Percentiles rank a stretch among this genome's conserved stretches.
These are phyloP conservation scores for Verasper variegatus DNA, from an alignment of 2,113 vertebrate genomes.

Conservation along the genomic window DNA sequence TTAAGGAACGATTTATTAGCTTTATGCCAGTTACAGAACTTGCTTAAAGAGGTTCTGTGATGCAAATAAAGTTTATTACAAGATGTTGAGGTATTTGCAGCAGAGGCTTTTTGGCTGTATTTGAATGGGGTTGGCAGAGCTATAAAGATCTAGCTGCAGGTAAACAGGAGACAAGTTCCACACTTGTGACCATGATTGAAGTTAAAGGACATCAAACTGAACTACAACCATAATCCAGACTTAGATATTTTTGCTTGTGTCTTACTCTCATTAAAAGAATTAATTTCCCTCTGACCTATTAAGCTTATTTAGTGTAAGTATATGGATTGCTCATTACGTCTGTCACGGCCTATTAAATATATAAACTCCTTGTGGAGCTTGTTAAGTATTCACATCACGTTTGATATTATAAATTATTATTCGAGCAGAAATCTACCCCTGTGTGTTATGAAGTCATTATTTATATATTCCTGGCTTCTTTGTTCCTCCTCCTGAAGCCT, in stretches of 20 bases:
- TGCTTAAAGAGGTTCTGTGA: neutral
- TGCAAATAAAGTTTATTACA: neutral
- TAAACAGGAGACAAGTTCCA: neutral
- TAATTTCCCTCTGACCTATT: constrained; percentile 20
- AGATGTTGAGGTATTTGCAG: too few species aligned
- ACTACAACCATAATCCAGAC: neutral
- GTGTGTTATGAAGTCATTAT: neutral
- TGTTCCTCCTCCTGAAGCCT: too few species aligned
- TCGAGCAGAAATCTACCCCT: neutral
- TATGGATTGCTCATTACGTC: constrained; percentile 19
- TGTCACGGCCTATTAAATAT: constrained; percentile 17
- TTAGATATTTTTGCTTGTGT: neutral
- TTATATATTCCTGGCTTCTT: neutral
- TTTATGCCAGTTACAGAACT: neutral
- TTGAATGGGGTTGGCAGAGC: too few species aligned
- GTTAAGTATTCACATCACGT: constrained; percentile 14
- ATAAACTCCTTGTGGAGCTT: constrained; percentile 4
- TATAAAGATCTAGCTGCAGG: neutral
- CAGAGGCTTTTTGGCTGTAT: too few species aligned
- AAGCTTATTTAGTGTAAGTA: constrained; percentile 13
- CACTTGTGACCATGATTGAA: neutral
- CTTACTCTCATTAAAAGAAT: neutral
- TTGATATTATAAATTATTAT: constrained; percentile 10
- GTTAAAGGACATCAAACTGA: neutral
- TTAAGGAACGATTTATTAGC: neutral